phyloP scores from a whole-genome alignment of 2,888 invertebrate genomes.

The Smittia aterrima region DNA sequence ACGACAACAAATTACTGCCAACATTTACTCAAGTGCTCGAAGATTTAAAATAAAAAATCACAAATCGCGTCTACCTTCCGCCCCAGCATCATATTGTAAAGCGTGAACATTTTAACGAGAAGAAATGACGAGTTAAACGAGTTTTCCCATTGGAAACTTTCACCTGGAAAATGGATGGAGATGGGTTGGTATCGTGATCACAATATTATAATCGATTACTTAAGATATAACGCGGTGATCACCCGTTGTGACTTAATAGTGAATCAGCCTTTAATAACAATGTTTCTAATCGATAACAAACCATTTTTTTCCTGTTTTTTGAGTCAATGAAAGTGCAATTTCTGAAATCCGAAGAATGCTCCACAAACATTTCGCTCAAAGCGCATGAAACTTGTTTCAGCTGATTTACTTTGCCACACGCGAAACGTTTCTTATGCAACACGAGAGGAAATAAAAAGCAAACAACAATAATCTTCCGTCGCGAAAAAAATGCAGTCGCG shows the following conservation, averaged over 20 bases:
- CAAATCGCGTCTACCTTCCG: neutral
- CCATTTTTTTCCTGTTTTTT: too few species aligned
- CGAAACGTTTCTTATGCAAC: neutral
- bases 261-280: too few species aligned
- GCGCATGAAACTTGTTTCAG: neutral
- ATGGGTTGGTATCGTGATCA: neutral
- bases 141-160: neutral
- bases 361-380: neutral
- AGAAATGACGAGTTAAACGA: constrained; percentile 7
- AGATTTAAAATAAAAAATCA: constrained; percentile 5
- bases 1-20: neutral
- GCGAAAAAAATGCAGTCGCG: neutral
- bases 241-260: too few species aligned
- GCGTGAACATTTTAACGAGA: neutral
- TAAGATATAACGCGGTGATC: too few species aligned
- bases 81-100: neutral
- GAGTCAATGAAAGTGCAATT: too few species aligned
- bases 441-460: neutral
- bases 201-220: too few species aligned
- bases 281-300: too few species aligned
- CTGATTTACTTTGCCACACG: neutral
- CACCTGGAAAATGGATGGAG: neutral
- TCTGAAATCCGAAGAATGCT: neutral
- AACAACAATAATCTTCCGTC: neutral
- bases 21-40: neutral